Evolutionary conservation across 1,140 invertebrate species (phyloP).

Genomic region (Reticulitermes speratus): DNA sequence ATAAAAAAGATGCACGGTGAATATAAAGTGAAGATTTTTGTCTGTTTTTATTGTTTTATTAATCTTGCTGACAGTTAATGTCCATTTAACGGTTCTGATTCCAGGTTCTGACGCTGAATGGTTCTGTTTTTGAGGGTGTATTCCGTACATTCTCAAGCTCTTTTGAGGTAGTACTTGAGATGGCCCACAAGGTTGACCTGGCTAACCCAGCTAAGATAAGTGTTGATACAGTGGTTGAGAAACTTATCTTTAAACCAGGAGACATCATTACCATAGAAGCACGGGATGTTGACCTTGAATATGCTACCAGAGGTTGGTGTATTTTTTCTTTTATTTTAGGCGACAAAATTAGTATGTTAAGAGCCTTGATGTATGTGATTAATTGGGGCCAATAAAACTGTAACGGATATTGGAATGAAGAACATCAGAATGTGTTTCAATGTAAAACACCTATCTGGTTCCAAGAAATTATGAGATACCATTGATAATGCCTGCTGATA

Average conservation of each 20-base stretch:
- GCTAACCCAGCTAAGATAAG: constrained; percentile 57
- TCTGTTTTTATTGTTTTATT: background rate
- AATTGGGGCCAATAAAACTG: background rate
- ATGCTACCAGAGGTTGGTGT: constrained; percentile 68
- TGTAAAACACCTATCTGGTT: too few species aligned
- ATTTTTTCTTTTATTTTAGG: background rate
- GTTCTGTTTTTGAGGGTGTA: constrained; percentile 79
- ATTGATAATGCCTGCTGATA: constrained; percentile 60
- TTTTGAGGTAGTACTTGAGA: constrained; percentile 80
- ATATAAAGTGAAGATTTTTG: too few species aligned
- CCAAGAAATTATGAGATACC: constrained; percentile 55
- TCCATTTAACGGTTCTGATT: background rate
- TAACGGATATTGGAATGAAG: too few species aligned
- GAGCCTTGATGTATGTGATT: background rate
- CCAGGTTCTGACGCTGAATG: constrained; percentile 75
- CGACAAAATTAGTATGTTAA: background rate
- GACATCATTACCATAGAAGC: constrained; percentile 79
- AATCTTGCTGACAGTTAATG: background rate
- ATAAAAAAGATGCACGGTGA: too few species aligned
- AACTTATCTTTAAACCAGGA: constrained; percentile 79
- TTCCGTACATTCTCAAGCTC: constrained; percentile 82
- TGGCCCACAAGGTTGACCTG: constrained; percentile 76
- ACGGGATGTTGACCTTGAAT: constrained; percentile 82
- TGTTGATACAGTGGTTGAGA: constrained; percentile 72
- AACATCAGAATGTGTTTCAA: too few species aligned